Evolutionary conservation across 2,797 vertebrate genomes (phyloP).

Genomic region (Apogon hyalosoma): DNA sequence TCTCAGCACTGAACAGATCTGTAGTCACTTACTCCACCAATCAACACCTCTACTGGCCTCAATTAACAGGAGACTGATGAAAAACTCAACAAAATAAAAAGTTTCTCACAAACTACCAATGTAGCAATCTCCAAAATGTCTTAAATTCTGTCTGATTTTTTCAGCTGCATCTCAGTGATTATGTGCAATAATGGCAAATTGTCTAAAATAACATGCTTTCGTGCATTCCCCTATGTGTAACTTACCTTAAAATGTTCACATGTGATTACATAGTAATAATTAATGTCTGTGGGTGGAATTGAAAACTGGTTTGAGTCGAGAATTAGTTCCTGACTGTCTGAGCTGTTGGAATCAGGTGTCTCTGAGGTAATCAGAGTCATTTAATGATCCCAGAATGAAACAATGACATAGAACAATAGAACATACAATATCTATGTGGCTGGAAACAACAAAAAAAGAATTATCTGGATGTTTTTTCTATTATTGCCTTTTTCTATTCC

Average conservation of each 20-base stretch:
- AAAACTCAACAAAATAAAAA: background rate
- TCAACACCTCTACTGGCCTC: slow-evolving; percentile 17
- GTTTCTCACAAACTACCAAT: background rate
- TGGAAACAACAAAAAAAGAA: too few species aligned
- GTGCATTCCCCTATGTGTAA: background rate
- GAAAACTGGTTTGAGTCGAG: too few species aligned
- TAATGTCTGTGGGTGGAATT: too few species aligned
- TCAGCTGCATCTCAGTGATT: background rate
- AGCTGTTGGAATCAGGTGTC: too few species aligned
- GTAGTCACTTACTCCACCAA: slow-evolving; percentile 3
- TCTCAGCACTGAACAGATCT: slow-evolving; percentile 4
- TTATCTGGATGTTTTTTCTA: too few species aligned
- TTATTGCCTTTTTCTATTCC: too few species aligned
- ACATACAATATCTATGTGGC: too few species aligned
- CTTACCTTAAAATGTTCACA: background rate
- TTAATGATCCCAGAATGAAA: too few species aligned
- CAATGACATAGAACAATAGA: too few species aligned
- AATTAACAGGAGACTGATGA: background rate
- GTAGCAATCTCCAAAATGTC: background rate
- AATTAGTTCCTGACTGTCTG: too few species aligned
- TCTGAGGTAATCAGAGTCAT: too few species aligned
- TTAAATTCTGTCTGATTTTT: background rate
- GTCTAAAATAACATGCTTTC: background rate
- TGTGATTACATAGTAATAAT: background rate
- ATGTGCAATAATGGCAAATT: background rate